Base-by-base conservation (phyloP, 2,797 vertebrate species). In the Argya squamiceps region DNA sequence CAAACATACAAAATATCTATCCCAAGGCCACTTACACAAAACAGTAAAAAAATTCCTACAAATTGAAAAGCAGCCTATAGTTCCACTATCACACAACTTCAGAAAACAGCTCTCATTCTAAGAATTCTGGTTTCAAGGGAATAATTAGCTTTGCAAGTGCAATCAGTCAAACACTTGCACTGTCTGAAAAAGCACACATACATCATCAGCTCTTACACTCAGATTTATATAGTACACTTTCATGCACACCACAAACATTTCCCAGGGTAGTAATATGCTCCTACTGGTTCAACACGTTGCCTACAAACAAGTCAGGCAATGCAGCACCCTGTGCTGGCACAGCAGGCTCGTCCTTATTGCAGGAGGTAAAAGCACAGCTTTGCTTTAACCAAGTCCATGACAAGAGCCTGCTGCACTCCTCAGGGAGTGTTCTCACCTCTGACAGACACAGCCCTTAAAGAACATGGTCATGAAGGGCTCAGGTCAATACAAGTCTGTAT, bases 131-230 rank as follows among this genome's bases (percentile, higher is more conserved):
- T 96, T 81, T 79, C 84, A 76, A 87, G 56, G 44, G 81, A 92
- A 89, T 69, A 94, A 93, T 82, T 89, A 94, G 60, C 58, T 46
- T 70, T 58, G 43, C 52, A 94, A 94, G 67, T 36, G 73, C n/a
- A 79, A 82, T 89, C 81, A 84, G 39, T 69, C 75, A 95, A 87
- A 82, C 67, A 79, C 56, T 84, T 76, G 65, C 62, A 63, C 59
- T 84, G 63, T 52, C 85, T 80, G 58, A 87, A 88, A 81, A 94
- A 74, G 64, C 56, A 83, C 8, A 70, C 19, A 69, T 32, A 58
- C 22, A 56, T 81, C 55, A 91, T 34, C 52, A 82, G 68, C 43
- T 76, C 75, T 76, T 64, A 77, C 41, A 53, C 19, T 36, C n/a
- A 64, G 60, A 89, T 74, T 71, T 80, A 74, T 15, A 77, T 3